Conservation (phyloP, 2,113 vertebrate species). For the Paedocypris sp. region DNA sequence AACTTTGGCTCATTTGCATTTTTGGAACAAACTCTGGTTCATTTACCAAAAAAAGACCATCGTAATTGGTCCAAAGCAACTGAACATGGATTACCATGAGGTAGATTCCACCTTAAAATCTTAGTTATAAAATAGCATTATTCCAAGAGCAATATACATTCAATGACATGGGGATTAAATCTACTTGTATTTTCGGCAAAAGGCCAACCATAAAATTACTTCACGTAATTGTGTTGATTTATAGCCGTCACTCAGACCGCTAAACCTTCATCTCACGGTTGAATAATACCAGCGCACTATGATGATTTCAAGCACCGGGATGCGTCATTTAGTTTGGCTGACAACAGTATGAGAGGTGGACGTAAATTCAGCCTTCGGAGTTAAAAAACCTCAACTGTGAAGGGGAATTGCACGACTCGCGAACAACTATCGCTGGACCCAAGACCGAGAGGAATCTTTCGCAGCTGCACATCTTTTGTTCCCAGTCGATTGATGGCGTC, state of each 20-base stretch:
- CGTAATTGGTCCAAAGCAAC: no score
- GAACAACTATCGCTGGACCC: no score
- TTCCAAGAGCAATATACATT: no score
- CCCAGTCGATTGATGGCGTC: background rate
- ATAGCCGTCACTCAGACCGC: background rate
- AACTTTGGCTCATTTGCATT: no score
- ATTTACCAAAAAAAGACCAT: no score
- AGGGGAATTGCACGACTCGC: slow-evolving; percentile 15
- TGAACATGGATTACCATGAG: no score
- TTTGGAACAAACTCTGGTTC: no score
- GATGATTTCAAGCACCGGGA: slow-evolving; percentile 9
- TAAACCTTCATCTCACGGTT: slow-evolving; percentile 7
- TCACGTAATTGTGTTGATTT: slow-evolving; percentile 5
- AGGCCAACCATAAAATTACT: background rate
- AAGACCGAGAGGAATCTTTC: no score
- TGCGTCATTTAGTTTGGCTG: slow-evolving; percentile 4
- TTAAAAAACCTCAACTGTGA: slow-evolving; percentile 12
- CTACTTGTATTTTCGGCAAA: no score
- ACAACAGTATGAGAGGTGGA: background rate
- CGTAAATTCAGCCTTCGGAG: background rate
- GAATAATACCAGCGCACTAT: background rate
- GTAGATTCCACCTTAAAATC: no score
- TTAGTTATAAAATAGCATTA: no score
- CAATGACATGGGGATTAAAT: no score
- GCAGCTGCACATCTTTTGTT: background rate